A percentile compares a stretch with the other conserved stretches of the same genome.
Evolutionary conservation across 2,113 vertebrate genomes (phyloP).

Genomic region (Scomber colias): DNA sequence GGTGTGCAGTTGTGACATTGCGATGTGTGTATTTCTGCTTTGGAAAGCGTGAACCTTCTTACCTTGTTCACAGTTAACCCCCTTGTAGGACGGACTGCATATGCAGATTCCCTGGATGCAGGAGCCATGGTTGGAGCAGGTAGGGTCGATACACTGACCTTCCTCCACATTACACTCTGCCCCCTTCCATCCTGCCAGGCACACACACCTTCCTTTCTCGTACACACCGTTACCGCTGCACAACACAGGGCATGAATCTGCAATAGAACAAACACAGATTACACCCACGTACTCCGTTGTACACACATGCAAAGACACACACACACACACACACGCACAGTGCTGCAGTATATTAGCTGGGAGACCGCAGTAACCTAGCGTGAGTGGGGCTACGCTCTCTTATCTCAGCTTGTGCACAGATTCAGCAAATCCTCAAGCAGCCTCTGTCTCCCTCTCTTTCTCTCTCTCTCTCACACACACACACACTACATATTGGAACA

Average conservation of each 20-base stretch:
- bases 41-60: constrained; percentile 32
- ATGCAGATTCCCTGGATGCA: constrained; percentile 96
- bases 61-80: constrained; percentile 96
- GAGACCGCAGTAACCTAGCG: constrained; percentile 72
- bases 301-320: constrained; percentile 40
- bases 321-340: constrained; percentile 35
- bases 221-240: constrained; percentile 97
- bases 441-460: constrained; percentile 49
- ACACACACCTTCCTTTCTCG: constrained; percentile 94
- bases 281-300: constrained; percentile 31
- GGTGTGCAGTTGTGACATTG: neutral
- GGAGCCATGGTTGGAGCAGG: constrained; percentile 94
- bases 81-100: constrained; percentile 95
- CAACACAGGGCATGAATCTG: constrained; percentile 96
- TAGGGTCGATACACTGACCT: constrained; percentile 96
- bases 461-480: constrained; percentile 30
- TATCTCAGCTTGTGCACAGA: constrained; percentile 75
- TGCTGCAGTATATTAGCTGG: constrained; percentile 77
- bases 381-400: constrained; percentile 77
- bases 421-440: constrained; percentile 82
- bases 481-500: neutral
- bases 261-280: constrained; percentile 71
- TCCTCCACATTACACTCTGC: constrained; percentile 95
- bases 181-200: constrained; percentile 94
- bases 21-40: neutral